phyloP scores from a whole-genome alignment of 2,797 vertebrate species.

The Synaphobranchus kaupii region DNA sequence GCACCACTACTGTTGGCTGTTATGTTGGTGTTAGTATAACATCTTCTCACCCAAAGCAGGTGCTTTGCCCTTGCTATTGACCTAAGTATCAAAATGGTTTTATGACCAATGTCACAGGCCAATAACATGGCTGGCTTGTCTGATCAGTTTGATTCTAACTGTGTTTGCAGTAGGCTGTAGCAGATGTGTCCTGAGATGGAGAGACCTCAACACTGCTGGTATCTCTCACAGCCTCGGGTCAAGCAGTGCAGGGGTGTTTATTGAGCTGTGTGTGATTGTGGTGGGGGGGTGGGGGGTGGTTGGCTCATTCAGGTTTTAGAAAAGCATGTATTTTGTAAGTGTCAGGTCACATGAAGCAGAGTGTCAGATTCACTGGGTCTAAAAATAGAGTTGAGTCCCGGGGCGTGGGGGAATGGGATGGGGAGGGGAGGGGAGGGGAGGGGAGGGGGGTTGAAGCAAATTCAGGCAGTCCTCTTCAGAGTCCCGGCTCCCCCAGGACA shows the following conservation, averaged over 20 bases:
- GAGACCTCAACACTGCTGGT: neutral
- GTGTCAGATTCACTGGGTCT: conserved; percentile 68
- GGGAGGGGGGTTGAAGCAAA: too few relatives aligned
- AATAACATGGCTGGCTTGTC: neutral
- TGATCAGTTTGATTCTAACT: neutral
- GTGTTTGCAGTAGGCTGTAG: neutral
- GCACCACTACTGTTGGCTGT: neutral
- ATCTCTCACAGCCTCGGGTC: neutral
- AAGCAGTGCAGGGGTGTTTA: neutral
- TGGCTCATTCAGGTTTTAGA: conserved; percentile 39
- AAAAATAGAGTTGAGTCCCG: conserved; percentile 58
- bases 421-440: neutral
- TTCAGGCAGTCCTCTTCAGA: neutral
- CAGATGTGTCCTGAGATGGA: neutral
- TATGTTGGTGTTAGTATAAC: neutral
- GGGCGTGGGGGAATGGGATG: neutral
- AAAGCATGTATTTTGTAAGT: conserved; percentile 47
- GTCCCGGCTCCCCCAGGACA: neutral
- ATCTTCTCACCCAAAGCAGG: neutral
- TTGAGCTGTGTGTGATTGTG: neutral
- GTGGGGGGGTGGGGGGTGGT: neutral
- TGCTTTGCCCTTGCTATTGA: neutral
- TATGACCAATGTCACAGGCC: neutral
- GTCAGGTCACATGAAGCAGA: conserved; percentile 56
- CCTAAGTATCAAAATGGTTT: too few relatives aligned